Base-by-base conservation (phyloP, 2,888 invertebrate genomes). In the Metallyticus violacea region DNA sequence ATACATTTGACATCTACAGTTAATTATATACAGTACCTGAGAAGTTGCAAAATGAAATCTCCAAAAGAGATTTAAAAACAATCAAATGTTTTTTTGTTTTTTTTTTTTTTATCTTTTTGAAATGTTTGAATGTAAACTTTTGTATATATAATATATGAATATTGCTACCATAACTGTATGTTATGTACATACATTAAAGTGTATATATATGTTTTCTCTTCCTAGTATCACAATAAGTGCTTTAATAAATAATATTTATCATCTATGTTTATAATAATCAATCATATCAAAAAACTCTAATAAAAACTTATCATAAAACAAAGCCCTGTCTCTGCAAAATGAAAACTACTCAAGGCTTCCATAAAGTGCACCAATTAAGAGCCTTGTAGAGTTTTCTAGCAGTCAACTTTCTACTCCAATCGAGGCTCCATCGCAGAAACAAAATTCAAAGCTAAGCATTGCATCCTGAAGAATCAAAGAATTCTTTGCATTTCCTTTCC, bases 181-280 rank as follows among this genome's bases (percentile, higher is more conserved):
- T 84, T n/a, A n/a, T n/a, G 76, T 84, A 76, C 26, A 84, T 84
- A 84, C 27, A 30, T 85, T 27, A 79, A 79, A 79, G 26, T 29
- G 30, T 79, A 30, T 40, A 40, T 62, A 15, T 62, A 62, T 22
- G 7, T 62, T 62, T 62, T 15, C 40, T 62, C 40, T 29, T 83
- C 28, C 29, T 83, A 83, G 28, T 83, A 83, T 83, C 83, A 83
- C 83, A 83, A 77, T 83, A 26, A 83, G 77, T 83, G 83, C 83
- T 83, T 82, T 83, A 77, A 83, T 83, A 83, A 83, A 83, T 77
- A 83, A 83, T 83, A 83, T 83, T 83, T 83, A 29, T 83, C 76
- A 83, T 77, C 77, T 82, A n/a, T 27, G 22, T 40, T 28, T 77
- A 22, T 77, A 83, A 77, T 79, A 79, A 27, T 79, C 26, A 27